phyloP scores from a whole-genome alignment of 2,113 vertebrate species.

The Ictalurus furcatus region DNA sequence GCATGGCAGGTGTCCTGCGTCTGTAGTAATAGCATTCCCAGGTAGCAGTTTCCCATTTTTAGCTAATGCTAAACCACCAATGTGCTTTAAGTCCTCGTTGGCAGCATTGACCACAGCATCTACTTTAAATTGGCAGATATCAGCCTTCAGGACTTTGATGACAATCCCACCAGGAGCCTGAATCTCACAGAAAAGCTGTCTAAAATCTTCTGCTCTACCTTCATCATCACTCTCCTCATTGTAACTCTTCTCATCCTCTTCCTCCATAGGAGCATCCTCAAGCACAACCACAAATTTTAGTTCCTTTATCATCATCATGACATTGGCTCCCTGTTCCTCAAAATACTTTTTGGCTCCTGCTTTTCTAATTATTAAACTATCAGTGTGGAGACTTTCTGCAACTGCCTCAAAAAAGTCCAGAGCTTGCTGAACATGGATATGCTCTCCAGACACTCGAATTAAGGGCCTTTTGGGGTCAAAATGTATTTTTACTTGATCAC shows the following conservation, averaged over 20 bases:
- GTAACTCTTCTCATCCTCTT: not conserved
- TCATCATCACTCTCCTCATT: slow-evolving; percentile 37
- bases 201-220: not conserved
- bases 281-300: slow-evolving; percentile 73
- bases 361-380: slow-evolving; percentile 68
- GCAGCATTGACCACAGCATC: slow-evolving; percentile 85
- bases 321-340: slow-evolving; percentile 54
- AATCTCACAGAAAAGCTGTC: slow-evolving; percentile 46
- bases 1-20: slow-evolving; percentile 74
- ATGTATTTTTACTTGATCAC: slow-evolving; percentile 51
- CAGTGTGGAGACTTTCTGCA: slow-evolving; percentile 55
- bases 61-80: slow-evolving; percentile 67
- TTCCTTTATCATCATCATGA: slow-evolving; percentile 57
- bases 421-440: slow-evolving; percentile 63
- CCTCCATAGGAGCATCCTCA: slow-evolving; percentile 56
- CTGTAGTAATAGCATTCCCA: slow-evolving; percentile 61
- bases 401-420: slow-evolving; percentile 51
- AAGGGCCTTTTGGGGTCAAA: slow-evolving; percentile 61
- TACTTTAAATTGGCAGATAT: slow-evolving; percentile 69
- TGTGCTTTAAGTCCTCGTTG: slow-evolving; percentile 78
- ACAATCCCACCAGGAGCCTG: slow-evolving; percentile 63
- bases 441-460: slow-evolving; percentile 74
- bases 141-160: slow-evolving; percentile 69
- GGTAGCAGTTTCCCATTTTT: slow-evolving; percentile 49
- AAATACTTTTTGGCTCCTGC: slow-evolving; percentile 81